A percentile compares a stretch with the other conserved stretches of the same genome.
Evolutionary conservation across 1,140 invertebrate species (phyloP).

Genomic region (Coenobita brevimanus): DNA sequence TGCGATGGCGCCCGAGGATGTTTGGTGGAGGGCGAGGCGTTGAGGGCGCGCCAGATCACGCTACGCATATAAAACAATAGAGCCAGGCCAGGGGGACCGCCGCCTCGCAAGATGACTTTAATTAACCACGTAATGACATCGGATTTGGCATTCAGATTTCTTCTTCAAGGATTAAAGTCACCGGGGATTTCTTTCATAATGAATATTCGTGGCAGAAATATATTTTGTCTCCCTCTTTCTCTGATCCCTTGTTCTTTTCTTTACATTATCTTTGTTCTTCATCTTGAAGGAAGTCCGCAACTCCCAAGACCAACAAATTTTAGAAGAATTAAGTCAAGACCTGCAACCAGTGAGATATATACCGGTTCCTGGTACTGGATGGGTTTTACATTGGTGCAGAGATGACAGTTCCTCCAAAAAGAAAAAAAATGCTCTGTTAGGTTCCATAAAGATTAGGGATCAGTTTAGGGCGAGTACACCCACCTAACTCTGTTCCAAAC

Average conservation of each 20-base stretch:
- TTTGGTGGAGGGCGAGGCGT: constrained; percentile 17
- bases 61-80: constrained; percentile 44
- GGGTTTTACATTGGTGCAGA: too few relatives aligned
- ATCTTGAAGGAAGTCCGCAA: too few relatives aligned
- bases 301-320: too few relatives aligned
- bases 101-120: constrained; percentile 54
- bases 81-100: not conserved
- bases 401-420: too few relatives aligned
- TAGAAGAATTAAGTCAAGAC: too few relatives aligned
- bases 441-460: too few relatives aligned
- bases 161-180: constrained; percentile 52
- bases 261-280: too few relatives aligned
- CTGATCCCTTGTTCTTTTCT: not conserved
- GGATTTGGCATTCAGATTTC: constrained; percentile 64
- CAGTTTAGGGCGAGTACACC: too few relatives aligned
- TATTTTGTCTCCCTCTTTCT: constrained; percentile 21
- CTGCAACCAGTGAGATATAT: too few relatives aligned
- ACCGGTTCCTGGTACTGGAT: too few relatives aligned
- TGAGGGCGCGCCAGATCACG: constrained; percentile 18
- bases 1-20: constrained; percentile 29
- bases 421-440: too few relatives aligned
- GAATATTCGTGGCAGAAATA: not conserved
- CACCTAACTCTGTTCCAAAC: too few relatives aligned
- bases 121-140: constrained; percentile 64
- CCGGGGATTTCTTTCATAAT: constrained; percentile 11